Evolutionary conservation across 2,888 invertebrate species (phyloP).

Genomic region (Oscheius myriophilus): DNA sequence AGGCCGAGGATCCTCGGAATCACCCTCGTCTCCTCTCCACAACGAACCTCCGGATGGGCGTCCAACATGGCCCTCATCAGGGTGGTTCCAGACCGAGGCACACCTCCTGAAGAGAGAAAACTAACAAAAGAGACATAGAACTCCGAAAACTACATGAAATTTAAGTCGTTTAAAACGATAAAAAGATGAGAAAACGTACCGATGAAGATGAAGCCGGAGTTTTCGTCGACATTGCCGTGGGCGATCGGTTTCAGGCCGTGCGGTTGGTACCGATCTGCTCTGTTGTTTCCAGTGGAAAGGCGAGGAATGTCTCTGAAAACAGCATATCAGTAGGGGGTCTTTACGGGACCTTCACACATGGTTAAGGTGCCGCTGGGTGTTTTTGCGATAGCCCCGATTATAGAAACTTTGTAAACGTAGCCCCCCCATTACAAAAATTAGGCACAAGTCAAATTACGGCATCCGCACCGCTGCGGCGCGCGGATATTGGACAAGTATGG

Average conservation of each 20-base stretch:
- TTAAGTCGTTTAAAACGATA: neutral
- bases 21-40: conserved; percentile 79
- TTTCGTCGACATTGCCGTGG: conserved; percentile 26
- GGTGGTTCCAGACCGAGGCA: conserved; percentile 90
- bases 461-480: too few species aligned
- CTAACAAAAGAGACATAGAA: neutral
- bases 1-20: conserved; percentile 92
- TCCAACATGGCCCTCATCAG: conserved; percentile 97
- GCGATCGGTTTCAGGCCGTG: conserved; percentile 22
- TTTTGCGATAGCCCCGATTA: too few species aligned
- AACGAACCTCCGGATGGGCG: conserved; percentile 90
- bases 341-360: too few species aligned
- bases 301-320: neutral
- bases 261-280: neutral
- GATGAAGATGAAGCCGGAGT: conserved; percentile 43
- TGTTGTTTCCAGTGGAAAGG: too few species aligned
- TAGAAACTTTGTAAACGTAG: too few species aligned
- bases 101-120: conserved; percentile 41
- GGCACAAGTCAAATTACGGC: too few species aligned
- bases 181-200: conserved; percentile 26
- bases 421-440: too few species aligned
- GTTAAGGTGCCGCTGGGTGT: too few species aligned
- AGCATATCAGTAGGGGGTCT: too few species aligned
- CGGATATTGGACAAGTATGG: too few species aligned
- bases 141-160: neutral